Base-by-base conservation (phyloP, 2,797 vertebrate genomes). In the Momotus momota region DNA sequence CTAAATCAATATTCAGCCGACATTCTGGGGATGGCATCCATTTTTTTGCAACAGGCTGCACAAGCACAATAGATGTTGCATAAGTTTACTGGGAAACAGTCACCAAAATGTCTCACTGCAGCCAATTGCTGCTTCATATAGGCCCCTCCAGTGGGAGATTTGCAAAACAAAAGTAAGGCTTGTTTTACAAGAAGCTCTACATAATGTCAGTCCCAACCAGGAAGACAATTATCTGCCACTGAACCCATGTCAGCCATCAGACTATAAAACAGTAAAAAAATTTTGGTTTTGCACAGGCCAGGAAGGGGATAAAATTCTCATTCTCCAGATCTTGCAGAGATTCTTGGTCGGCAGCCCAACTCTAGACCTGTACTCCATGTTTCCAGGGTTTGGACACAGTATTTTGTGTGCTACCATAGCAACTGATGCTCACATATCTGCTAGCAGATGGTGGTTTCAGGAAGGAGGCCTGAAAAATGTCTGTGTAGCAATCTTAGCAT, bases 361-460 rank as follows among this genome's bases (percentile, higher is more conserved):
- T 93, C 81, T 74, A 95, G 94, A 78, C 90, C 93, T 66, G 61
- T 88, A 81, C 57, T 95, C 61, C 17, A 18, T 46, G 64, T 78
- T 96, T 95, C 81, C 78, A 80, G 78, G 78, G 41, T 87, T 96
- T 96, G 95, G 94, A 89, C 96, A 89, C 46, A 84, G 94, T 87
- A 91, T 90, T 96, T 92, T 75, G 61, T 87, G 79, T 73, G 93
- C 93, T 96, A 54, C 94, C 96, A 96, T 96, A 95, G 96, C 94
- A 97, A 95, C 95, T 92, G 93, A 87, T 85, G 91, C 65, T 95
- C 94, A 96, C 92, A 93, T 83, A 81, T 96, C 97, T 97, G 88
- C 93, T 96, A 96, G 93, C 91, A 97, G 95, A 97, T 95, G 94
- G 95, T 43, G 80, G n/a, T 62, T 96, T 74, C 86, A 93, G 86